These are phyloP conservation scores for Balanococcus diminutus DNA, from an alignment of 2,888 invertebrate species.

Conservation along the genomic window DNA sequence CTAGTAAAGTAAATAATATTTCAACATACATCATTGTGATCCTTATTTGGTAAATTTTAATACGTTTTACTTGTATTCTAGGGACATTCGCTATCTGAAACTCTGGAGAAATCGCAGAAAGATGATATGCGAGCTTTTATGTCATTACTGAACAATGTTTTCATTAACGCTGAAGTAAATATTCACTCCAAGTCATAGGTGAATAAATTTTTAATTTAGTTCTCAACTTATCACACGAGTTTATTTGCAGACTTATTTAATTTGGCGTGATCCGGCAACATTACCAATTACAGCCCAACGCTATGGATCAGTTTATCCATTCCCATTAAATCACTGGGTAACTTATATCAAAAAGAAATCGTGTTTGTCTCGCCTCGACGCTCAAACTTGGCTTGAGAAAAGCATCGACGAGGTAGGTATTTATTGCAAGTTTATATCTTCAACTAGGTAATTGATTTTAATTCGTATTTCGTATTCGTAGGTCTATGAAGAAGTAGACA, in stretches of 20 bases:
- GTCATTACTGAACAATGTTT: constrained; percentile 84
- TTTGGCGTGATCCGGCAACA: constrained; percentile 83
- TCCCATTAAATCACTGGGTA: constrained; percentile 85
- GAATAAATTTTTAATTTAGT: neutral
- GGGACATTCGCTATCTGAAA: constrained; percentile 54
- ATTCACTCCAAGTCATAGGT: constrained; percentile 40
- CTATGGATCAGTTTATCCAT: constrained; percentile 89
- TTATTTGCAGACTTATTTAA: constrained; percentile 73
- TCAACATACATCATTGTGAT: constrained; percentile 56
- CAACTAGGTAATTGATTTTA: neutral
- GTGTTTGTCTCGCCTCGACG: constrained; percentile 74
- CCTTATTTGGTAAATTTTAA: neutral
- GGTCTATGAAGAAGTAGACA: constrained; percentile 72
- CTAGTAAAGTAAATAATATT: constrained; percentile 78
- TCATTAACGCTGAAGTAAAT: constrained; percentile 89
- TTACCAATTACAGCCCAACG: constrained; percentile 81
- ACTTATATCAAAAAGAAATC: constrained; percentile 77
- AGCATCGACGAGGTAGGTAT: constrained; percentile 78
- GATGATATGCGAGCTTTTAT: constrained; percentile 94
- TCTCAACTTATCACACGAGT: neutral
- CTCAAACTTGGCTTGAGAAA: constrained; percentile 83
- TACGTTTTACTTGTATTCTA: neutral
- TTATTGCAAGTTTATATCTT: neutral
- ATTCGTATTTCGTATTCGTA: constrained; percentile 39
- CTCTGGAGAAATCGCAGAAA: constrained; percentile 62